These are phyloP conservation scores for Chelonia mydas DNA, from an alignment of 2,797 vertebrate genomes.

Conservation along the genomic window DNA sequence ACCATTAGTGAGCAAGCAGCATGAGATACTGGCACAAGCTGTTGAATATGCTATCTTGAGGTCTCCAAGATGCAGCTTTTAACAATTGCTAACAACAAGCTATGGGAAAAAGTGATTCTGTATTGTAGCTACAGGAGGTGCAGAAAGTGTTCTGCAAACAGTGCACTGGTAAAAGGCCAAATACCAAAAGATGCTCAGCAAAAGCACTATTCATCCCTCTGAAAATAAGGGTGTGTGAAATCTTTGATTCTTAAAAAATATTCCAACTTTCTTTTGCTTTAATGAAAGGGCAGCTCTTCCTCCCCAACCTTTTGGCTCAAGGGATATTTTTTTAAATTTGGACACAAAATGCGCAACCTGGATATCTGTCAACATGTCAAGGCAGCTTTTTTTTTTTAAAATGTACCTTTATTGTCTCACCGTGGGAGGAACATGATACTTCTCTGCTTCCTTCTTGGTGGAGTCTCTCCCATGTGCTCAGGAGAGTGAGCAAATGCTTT, in stretches of 20 bases:
- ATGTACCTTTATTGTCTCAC: background rate
- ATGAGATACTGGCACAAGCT: background rate
- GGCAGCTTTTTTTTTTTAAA: background rate
- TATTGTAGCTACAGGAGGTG: constrained; percentile 32
- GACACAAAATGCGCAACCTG: constrained; percentile 2
- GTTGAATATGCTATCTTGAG: background rate
- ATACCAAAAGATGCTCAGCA: constrained; percentile 57
- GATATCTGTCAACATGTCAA: constrained; percentile 37
- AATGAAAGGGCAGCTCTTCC: background rate
- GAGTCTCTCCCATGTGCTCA: background rate
- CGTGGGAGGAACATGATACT: background rate
- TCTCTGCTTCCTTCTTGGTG: background rate
- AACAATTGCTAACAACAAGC: constrained; percentile 15
- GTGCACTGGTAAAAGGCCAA: constrained; percentile 17
- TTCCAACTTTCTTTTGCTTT: background rate
- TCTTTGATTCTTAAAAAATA: constrained; percentile 56
- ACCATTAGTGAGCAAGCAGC: background rate
- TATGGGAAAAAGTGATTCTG: background rate
- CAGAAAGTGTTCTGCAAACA: constrained; percentile 47
- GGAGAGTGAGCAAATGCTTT: background rate
- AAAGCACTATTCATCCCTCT: constrained; percentile 41
- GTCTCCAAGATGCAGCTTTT: background rate
- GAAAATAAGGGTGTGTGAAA: constrained; percentile 59
- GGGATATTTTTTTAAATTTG: background rate
- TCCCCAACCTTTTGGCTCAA: constrained; percentile 30